A percentile compares a stretch with the other conserved stretches of the same genome.
Evolutionary conservation across 2,113 vertebrate species (phyloP).

Genomic region (Oncorhynchus gorbuscha): DNA sequence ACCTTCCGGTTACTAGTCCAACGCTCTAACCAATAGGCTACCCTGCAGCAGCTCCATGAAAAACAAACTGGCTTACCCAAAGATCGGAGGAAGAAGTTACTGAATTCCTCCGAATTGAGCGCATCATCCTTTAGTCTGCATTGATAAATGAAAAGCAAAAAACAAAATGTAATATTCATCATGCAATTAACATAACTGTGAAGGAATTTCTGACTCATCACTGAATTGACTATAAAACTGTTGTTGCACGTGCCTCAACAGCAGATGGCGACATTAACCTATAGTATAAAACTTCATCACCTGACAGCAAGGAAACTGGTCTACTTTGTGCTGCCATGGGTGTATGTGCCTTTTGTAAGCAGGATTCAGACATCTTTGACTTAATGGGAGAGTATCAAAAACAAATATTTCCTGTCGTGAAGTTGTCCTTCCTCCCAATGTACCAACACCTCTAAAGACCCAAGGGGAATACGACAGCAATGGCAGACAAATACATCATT

Average conservation of each 20-base stretch:
- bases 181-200: too few relatives aligned
- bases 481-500: too few relatives aligned
- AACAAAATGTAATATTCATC: neutral
- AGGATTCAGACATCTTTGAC: too few relatives aligned
- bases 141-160: slow-evolving; percentile 6
- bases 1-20: too few relatives aligned
- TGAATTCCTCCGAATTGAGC: slow-evolving; percentile 81
- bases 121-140: slow-evolving; percentile 81
- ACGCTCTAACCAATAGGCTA: too few relatives aligned
- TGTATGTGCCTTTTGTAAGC: too few relatives aligned
- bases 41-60: neutral
- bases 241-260: slow-evolving; percentile 26
- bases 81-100: slow-evolving; percentile 80
- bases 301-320: neutral
- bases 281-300: neutral
- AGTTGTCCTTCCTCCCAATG: too few relatives aligned
- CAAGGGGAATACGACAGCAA: too few relatives aligned
- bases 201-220: neutral
- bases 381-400: too few relatives aligned
- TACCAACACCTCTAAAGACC: too few relatives aligned
- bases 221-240: neutral
- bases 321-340: neutral
- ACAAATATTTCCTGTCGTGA: too few relatives aligned
- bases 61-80: slow-evolving; percentile 75
- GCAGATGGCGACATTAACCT: slow-evolving; percentile 53